Evolutionary conservation across 2,113 vertebrate genomes (phyloP), one percentile per base, ranked within the genome.

Genomic region (Fukomys damarensis): DNA sequence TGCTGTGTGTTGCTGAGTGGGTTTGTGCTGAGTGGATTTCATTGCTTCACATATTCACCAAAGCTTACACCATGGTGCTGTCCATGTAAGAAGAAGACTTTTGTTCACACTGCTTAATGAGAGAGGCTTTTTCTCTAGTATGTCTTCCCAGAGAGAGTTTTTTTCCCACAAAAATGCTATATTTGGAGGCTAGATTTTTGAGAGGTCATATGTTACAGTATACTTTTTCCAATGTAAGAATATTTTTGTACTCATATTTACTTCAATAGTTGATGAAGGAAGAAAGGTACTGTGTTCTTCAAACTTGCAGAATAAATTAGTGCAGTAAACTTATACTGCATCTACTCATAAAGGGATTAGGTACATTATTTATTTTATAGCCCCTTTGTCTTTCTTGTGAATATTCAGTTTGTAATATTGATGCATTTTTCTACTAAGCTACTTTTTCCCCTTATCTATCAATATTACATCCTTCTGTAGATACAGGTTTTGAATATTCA

Each of bases 1-100:
- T 54, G 1, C 2, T 0, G 0, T 20, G 22, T 0, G 0, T 10
- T 59, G 28, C 26, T 59, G 9, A 14, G 1, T 68, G 7, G 7
- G 0, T n/a, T 35, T 59, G 20, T 46, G 30, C 28, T 81, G 74
- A 28, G 20, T 30, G 70, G 38, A 68, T 13, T 63, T 3, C 30
- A 28, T 38, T 17, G 20, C 54, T 79, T n/a, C 8, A 52, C 6
- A 59, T 19, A 2, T 1, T 89, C 14, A n/a, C 35, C 5, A 89
- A 84, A 22, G 12, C 65, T 3, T 24, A 54, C 19, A 52, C 5
- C 32, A 2, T 11, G 12, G 12, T 49, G 6, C 32, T 89, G 49
- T 86, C 19, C 12, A n/a, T 30, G 30, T 16, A 13, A 35, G 38
- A 13, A 35, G 38, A 9, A 16, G 19, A 7, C 1, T 66, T 92